Evolutionary conservation across 2,113 vertebrate genomes (phyloP).

Genomic region (Glaucidium brasilianum): DNA sequence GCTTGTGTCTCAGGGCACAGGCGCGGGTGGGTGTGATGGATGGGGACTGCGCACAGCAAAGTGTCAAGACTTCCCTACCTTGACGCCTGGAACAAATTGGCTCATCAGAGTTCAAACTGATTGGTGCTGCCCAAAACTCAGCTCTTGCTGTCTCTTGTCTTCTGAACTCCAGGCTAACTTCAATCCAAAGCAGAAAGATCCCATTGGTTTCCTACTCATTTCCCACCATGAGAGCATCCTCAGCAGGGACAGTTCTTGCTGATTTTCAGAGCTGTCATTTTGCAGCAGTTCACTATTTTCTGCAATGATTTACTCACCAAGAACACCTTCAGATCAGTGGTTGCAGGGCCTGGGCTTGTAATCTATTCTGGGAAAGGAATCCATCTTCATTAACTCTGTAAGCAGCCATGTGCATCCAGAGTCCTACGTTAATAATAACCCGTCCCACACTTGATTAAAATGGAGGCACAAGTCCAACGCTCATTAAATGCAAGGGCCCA

Average conservation of each 20-base stretch:
- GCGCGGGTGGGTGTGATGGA: background rate
- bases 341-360: background rate
- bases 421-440: background rate
- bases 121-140: background rate
- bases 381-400: conserved; percentile 32
- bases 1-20: background rate
- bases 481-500: conserved; percentile 11
- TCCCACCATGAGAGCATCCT: background rate
- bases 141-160: background rate
- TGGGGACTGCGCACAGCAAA: background rate
- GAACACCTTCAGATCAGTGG: background rate
- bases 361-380: conserved; percentile 10
- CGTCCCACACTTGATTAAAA: background rate
- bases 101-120: background rate
- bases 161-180: background rate
- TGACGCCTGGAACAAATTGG: background rate
- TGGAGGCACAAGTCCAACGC: background rate
- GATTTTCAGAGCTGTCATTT: background rate
- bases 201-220: background rate
- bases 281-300: background rate
- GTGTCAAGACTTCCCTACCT: background rate
- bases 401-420: background rate
- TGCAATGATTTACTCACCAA: background rate
- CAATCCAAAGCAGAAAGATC: background rate
- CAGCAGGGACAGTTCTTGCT: background rate